Evolutionary conservation across 53 echinoderm and acorn worm species (phyloP), one percentile per base, ranked within the genome.

Genomic region (Paracentrotus lividus): DNA sequence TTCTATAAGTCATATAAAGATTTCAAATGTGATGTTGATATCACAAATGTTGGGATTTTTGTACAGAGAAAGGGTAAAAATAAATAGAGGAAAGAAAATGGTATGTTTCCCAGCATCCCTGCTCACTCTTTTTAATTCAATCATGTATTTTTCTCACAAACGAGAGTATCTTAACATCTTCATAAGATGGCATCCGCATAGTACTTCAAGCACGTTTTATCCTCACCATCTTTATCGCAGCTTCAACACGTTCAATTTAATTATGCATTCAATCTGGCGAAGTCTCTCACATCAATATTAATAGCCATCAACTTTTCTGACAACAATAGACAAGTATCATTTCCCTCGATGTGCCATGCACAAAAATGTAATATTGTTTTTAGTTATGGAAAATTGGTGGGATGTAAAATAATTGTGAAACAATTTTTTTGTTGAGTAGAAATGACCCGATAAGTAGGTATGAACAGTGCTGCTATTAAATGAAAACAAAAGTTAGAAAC

Each of bases 161-260:
- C 26, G 21, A 81, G 24, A 81, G 81, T 81, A 26, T 42, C 76
- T 76, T 76, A 36, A 81, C 81, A 81, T 81, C 81, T 81, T 47
- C 44, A 24, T 47, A 45, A 81, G 81, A 81, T 81, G n/a, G 6
- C 81, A 81, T 81, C 44, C 26, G 44, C 16, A n/a, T n/a, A n/a
- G 27, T 24, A 18, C 2, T 32, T 31, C 33, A 77, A 8, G 44
- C 43, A 43, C 43, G 7, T 43, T 77, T 77, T 36, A 21, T 76
- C 42, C 12, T 81, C 26, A 47, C 8, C 81, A 18, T 9, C 44
- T 47, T 13, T 47, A 45, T n/a, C n/a, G 4, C 42, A 36, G 42
- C 21, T 69, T 31, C 20, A 38, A 42, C 81, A 47, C 16, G 81
- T 47, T 81, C 47, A 5, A 1, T 27, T 81, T 47, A 81, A 81